Evolutionary conservation across 2,113 vertebrate species (phyloP).

Genomic region (Stercorarius parasiticus): DNA sequence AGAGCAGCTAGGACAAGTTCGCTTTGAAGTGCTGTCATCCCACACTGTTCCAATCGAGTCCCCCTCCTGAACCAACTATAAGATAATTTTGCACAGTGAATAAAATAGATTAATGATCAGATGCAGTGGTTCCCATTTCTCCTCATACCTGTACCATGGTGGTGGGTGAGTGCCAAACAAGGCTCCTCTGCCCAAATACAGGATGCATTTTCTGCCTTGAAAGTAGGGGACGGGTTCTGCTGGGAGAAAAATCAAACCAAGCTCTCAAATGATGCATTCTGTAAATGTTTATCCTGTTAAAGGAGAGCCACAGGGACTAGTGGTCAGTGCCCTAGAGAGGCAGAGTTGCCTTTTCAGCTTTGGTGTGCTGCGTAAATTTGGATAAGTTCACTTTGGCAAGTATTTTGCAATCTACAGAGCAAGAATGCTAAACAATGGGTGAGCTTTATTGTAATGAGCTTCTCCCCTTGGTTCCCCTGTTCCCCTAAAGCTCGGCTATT

Average conservation of each 20-base stretch:
- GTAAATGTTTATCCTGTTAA: neutral
- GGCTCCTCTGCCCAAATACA: neutral
- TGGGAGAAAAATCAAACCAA: neutral
- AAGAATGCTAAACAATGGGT: neutral
- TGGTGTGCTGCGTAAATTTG: neutral
- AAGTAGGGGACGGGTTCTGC: neutral
- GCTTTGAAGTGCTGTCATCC: neutral
- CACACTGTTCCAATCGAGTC: rapidly evolving
- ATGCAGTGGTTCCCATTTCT: neutral
- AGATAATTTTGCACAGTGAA: neutral
- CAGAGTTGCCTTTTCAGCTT: neutral
- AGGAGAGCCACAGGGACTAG: neutral
- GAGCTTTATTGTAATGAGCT: neutral
- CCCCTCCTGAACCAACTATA: neutral
- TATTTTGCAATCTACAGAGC: neutral
- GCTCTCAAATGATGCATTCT: neutral
- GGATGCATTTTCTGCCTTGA: neutral
- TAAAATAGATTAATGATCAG: neutral
- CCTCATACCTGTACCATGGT: neutral
- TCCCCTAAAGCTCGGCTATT: neutral
- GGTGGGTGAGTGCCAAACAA: neutral
- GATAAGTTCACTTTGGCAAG: neutral
- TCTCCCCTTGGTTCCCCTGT: neutral
- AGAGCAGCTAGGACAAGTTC: neutral
- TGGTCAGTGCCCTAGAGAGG: neutral